phyloP scores from a whole-genome alignment of 2,797 vertebrate genomes.

The Esox masquinongy region DNA sequence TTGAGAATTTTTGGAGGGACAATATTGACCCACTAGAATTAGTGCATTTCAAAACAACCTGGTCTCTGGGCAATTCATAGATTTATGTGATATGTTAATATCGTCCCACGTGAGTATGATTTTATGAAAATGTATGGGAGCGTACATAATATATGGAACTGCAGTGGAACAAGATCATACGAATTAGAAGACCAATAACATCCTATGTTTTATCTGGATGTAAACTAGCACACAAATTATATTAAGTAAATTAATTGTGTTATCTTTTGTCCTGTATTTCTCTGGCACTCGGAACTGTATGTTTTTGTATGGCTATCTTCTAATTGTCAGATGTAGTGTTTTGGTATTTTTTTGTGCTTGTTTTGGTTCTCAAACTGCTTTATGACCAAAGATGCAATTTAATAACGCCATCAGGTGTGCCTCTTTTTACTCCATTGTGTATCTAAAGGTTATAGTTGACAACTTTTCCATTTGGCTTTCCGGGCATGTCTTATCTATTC shows the following conservation, averaged over 20 bases:
- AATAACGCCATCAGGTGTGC: not conserved
- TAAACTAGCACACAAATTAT: no score
- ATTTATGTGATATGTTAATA: not conserved
- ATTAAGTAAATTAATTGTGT: no score
- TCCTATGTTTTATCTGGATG: no score
- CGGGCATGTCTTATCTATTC: slow-evolving; percentile 25
- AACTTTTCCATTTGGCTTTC: slow-evolving; percentile 34
- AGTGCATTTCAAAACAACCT: not conserved
- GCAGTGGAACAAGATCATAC: no score
- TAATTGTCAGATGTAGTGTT: no score
- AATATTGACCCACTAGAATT: not conserved
- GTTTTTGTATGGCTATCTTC: no score
- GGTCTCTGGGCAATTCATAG: not conserved
- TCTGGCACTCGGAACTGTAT: no score
- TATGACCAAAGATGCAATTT: not conserved
- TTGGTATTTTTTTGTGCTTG: not conserved
- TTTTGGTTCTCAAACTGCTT: not conserved
- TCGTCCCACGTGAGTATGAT: not conserved
- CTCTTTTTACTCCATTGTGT: not conserved
- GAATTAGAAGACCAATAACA: no score
- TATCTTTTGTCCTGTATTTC: no score
- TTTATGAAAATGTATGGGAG: not conserved
- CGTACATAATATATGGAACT: no score
- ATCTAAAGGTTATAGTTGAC: slow-evolving; percentile 39
- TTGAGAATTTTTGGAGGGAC: not conserved